Base-by-base conservation (phyloP, 2,797 vertebrate genomes). In the Amblyraja radiata region DNA sequence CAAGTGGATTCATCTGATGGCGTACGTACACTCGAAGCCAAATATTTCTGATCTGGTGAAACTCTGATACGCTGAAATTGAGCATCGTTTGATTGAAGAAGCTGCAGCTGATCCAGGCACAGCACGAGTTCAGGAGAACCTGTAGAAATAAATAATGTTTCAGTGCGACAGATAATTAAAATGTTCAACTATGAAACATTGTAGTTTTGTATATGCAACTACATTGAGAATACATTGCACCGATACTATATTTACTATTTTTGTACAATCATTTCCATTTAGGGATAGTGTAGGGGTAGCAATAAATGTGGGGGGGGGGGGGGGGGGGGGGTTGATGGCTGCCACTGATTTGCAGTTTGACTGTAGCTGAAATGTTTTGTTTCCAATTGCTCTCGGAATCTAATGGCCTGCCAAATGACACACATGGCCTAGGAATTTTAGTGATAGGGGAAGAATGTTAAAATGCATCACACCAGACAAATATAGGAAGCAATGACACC, bases 61-160 rank as follows among this genome's bases (percentile, higher is more conserved):
- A 99, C 96, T 94, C 98, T 96, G 94, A 99, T 96, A 93, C 96
- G 97, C 94, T 98, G 98, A 94, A 99, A 95, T 94, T 96, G 94
- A 21, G 94, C 95, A 96, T 97, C 96, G 83, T 95, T 76, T 74
- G 71, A 28, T 28, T 46, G 90, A n/a, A 92, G 94, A 94, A 97
- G 95, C 10, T 96, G 95, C 88, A 96, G 94, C 93, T 96, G 94
- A 94, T 96, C 95, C 61, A 95, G 93, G 95, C 95, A 95, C 93
- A 99, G 95, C 94, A 99, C 96, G 94, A 96, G 94, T 94, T 97
- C 97, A 90, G 95, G 94, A 68, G 96, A 94, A 95, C 94, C 97
- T 97, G 94, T 63, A 95, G 93, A 16, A 93, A 68, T 68, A 68
- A 88, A 68, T 68, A 68, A 88, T 10, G 14, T 88, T 68, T 36